Base-by-base conservation (phyloP, 2,888 invertebrate species). In the Steinernema carpocapsae region DNA sequence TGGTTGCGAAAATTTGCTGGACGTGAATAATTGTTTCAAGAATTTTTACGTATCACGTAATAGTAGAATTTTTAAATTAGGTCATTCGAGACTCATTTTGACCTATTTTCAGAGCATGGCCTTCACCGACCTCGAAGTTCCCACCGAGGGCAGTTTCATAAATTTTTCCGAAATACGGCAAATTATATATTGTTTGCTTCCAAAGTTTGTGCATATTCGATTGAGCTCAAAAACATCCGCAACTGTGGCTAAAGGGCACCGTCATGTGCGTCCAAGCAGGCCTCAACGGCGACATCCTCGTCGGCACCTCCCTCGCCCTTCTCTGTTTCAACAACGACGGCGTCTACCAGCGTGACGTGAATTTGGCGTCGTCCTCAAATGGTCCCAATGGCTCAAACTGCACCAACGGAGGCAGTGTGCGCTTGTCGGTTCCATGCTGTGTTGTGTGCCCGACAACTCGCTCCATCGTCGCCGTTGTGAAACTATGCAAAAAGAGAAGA, bases 181-280 rank as follows among this genome's bases (percentile, higher is more conserved):
- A n/a, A n/a, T n/a, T n/a, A n/a, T n/a, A n/a, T n/a, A n/a, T n/a
- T n/a, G n/a, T n/a, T n/a, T n/a, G n/a, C n/a, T n/a, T n/a, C n/a
- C n/a, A n/a, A n/a, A n/a, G n/a, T n/a, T n/a, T n/a, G n/a, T n/a
- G n/a, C n/a, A n/a, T n/a, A n/a, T n/a, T n/a, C n/a, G n/a, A n/a
- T n/a, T n/a, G n/a, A n/a, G n/a, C n/a, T n/a, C n/a, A n/a, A n/a
- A n/a, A n/a, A n/a, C n/a, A 24, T 26, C n/a, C n/a, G n/a, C n/a
- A n/a, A n/a, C n/a, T n/a, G n/a, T n/a, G n/a, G n/a, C n/a, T n/a
- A n/a, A n/a, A 26, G 7, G 56, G 56, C 17, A 6, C 26, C 46
- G 59, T 74, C 19, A 45, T 64, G 46, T 71, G 59, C 22, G 74
- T 70, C 0, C 22, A 71, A 3, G 72, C 76, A n/a, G 51, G 46